Evolutionary conservation across 2,113 vertebrate genomes (phyloP), one percentile per base, ranked within the genome.

Genomic region (Myotis yumanensis): DNA sequence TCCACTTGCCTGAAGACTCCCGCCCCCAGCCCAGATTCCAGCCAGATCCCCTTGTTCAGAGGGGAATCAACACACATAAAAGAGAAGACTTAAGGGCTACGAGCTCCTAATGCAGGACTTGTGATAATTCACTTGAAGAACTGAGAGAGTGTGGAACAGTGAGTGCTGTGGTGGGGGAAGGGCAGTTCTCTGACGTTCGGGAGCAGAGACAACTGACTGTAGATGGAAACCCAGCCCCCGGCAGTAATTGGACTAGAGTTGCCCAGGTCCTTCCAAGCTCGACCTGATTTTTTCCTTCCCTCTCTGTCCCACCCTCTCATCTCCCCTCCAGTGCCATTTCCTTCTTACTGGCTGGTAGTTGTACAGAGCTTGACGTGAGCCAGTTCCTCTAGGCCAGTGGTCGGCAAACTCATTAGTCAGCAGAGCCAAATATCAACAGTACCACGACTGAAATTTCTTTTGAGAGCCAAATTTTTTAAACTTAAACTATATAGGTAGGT

Each of bases 151-250:
- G 16, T 48, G n/a, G 89, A 23, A 46, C 76, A 25, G 20, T 17
- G 32, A 43, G 18, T n/a, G 57, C 11, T 72, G 5, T 43, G 54
- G 35, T 35, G 16, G 57, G 25, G 71, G 52, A 66, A 4, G 15
- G 68, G 7, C 32, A 84, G 54, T 59, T 83, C 86, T 90, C 71
- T 5, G 1, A 25, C 37, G 32, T 40, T 28, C 46, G 91, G 76
- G 57, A 66, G 22, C 32, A 86, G 46, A 81, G 89, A 52, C 20
- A 7, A 7, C 9, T 52, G 28, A 43, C 2, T 48, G 40, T 20
- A 30, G 35, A 71, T 2, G 8, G 77, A 68, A 37, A 25, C 16
- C 0, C 0, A 51, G 66, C n/a, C n/a, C 11, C 2, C 3, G 16
- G 37, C n/a, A 22, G 30, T 20, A 40, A 9, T 32, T 7, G 1